Evolutionary conservation across 2,888 invertebrate genomes (phyloP).

Genomic region (Amphipyra tragopoginis): DNA sequence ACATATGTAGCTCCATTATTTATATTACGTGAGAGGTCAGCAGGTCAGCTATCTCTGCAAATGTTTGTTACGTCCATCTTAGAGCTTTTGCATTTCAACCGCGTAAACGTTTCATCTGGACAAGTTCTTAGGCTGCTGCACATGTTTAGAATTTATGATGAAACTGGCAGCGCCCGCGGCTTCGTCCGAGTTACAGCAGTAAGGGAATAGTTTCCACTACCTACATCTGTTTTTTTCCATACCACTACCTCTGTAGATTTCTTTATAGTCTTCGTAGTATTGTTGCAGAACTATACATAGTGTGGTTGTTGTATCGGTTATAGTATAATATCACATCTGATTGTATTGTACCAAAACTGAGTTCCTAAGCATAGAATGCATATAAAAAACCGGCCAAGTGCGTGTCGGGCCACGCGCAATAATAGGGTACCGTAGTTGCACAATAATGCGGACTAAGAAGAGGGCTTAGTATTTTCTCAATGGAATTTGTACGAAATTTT

Average conservation of each 20-base stretch:
- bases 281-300: no score
- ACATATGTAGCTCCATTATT: no score
- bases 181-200: not conserved
- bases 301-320: no score
- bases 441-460: no score
- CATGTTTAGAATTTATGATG: constrained; percentile 43
- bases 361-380: no score
- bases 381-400: no score
- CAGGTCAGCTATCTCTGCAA: not conserved
- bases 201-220: not conserved
- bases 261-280: not conserved
- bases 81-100: constrained; percentile 14
- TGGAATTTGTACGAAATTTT: no score
- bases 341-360: no score
- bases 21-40: not conserved
- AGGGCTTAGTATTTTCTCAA: no score
- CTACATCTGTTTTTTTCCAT: not conserved
- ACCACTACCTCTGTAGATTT: not conserved
- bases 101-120: constrained; percentile 19
- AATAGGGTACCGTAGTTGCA: no score
- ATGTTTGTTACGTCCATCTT: not conserved
- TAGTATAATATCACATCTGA: no score
- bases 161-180: constrained; percentile 4
- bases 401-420: no score
- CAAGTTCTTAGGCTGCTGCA: constrained; percentile 28